Conservation (phyloP, 2,888 invertebrate species). For the Barypeithes pellucidus region DNA sequence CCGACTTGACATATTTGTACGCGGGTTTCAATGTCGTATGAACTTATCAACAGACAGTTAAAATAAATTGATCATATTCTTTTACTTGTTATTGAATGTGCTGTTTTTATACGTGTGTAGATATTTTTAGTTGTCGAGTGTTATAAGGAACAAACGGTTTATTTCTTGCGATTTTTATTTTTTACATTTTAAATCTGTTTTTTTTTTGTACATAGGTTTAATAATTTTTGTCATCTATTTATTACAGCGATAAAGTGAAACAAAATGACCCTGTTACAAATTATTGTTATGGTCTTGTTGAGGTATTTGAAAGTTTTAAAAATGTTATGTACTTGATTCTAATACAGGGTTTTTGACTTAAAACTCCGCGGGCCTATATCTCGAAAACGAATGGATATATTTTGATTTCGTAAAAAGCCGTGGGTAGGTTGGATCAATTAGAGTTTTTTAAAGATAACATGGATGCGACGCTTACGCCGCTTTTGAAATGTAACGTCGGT, state of each 20-base stretch:
- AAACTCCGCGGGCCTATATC: too few species aligned
- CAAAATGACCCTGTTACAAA: slow-evolving; percentile 4
- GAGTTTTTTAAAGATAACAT: too few species aligned
- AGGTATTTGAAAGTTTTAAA: slow-evolving; percentile 10
- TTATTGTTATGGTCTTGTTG: slow-evolving; percentile 11
- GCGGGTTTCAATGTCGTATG: slow-evolving; percentile 5
- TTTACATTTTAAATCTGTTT: neutral
- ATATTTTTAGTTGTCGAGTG: neutral
- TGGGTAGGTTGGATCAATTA: too few species aligned
- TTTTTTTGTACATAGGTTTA: neutral
- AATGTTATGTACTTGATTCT: too few species aligned
- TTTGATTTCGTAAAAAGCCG: too few species aligned
- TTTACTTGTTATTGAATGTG: neutral
- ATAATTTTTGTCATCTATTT: neutral
- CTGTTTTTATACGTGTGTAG: neutral
- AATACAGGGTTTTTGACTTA: too few species aligned
- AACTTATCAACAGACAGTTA: slow-evolving; percentile 7
- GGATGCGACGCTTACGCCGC: too few species aligned
- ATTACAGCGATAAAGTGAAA: neutral
- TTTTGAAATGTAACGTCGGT: too few species aligned
- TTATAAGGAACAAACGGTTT: neutral
- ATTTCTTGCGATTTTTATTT: neutral
- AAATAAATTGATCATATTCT: slow-evolving; percentile 4
- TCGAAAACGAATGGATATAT: too few species aligned
- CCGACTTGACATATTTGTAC: slow-evolving; percentile 13